Base-by-base conservation (phyloP, 2,888 invertebrate species). In the Nephrotoma flavescens region DNA sequence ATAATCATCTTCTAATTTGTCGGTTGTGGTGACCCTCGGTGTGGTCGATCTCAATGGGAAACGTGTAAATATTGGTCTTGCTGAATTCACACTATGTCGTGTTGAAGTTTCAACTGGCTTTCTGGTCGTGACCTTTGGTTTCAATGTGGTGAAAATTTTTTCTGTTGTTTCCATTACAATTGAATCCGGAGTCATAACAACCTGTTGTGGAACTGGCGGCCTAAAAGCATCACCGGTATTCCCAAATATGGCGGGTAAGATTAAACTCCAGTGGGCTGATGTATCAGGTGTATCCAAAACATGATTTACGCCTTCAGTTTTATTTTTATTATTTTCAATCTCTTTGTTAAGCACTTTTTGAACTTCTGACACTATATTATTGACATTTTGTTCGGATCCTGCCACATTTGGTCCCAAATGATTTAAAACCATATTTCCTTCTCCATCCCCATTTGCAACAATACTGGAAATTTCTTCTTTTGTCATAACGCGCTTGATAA, bases 401-500 rank as follows among this genome's bases (percentile, higher is more conserved):
- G 92, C 93, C 88, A 93, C 88, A 85, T 88, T 87, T 19, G 89
- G 87, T 1, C 52, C 52, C 86, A 86, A 15, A 87, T 92, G 91
- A 86, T 91, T 90, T 2, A 91, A 90, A 0, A 91, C 90, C 0
- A 91, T 91, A 87, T 93, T 92, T 86, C 93, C 94, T 85, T 95
- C 94, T 87, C 94, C 95, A 90, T 96, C 96, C 0, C 96, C 96
- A 47, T 95, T 95, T 0, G 97, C 97, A 45, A 97, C 96, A 87
- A 97, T 95, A 83, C 96, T 95, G 90, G 96, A 96, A 88, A 97
- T 97, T 92, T 97, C 96, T 89, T 96, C 94, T 89, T 96, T 92
- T 6, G 96, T 96, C 97, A 97, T 97, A 45, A 96, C 92, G 87
- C 96, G 93, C 89, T 96, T 96, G 0, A 97, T 95, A 41, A 97